Evolutionary conservation across 2,797 vertebrate genomes (phyloP).

Genomic region (Chaenodraco wilsoni): DNA sequence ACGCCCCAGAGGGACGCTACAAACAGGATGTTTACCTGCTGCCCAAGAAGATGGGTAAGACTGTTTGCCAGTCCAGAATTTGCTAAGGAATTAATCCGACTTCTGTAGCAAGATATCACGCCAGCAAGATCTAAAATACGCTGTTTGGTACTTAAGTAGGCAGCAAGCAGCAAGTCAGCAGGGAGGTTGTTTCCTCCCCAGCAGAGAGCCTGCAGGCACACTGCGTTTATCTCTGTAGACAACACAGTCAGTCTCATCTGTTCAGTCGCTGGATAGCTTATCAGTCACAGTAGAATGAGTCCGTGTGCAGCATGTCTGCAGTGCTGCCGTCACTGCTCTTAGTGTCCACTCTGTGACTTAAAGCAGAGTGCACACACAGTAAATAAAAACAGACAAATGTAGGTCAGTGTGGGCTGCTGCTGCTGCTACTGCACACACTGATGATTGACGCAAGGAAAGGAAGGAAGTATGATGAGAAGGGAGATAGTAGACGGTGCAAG

Average conservation of each 20-base stretch:
- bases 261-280: slow-evolving; percentile 1
- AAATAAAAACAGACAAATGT: slow-evolving; percentile 67
- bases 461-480: background rate
- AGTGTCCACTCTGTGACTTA: slow-evolving; percentile 9
- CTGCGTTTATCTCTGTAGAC: slow-evolving; percentile 30
- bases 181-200: slow-evolving; percentile 3
- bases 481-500: background rate
- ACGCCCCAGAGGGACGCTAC: slow-evolving; percentile 95
- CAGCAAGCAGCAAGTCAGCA: slow-evolving; percentile 38
- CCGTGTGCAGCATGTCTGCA: slow-evolving; percentile 19
- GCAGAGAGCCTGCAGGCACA: slow-evolving; percentile 18
- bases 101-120: background rate
- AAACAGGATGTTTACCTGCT: slow-evolving; percentile 96
- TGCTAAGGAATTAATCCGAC: background rate
- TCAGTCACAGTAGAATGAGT: slow-evolving; percentile 44
- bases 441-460: background rate
- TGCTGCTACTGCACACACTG: slow-evolving; percentile 43
- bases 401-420: slow-evolving; percentile 64
- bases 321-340: slow-evolving; percentile 1
- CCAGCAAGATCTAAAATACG: background rate
- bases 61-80: background rate
- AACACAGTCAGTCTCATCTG: slow-evolving; percentile 24
- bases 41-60: slow-evolving; percentile 97
- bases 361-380: slow-evolving; percentile 20
- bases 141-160: slow-evolving; percentile 23